phyloP scores from a whole-genome alignment of 1,140 invertebrate genomes.

The Drosophila erecta region DNA sequence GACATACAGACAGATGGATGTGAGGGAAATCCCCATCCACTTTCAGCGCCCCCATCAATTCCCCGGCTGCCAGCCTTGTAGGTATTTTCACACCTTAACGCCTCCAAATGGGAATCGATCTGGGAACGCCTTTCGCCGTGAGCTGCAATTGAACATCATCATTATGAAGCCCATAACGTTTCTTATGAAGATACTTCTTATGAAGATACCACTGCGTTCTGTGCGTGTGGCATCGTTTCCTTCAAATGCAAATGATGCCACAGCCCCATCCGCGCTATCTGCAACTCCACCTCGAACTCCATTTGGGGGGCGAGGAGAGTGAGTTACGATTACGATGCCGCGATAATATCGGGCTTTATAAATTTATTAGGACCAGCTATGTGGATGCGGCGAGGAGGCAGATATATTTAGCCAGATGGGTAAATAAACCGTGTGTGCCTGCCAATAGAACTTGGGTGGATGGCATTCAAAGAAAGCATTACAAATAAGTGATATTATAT shows the following conservation, averaged over 20 bases:
- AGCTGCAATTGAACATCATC: conserved; percentile 43
- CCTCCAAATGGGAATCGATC: conserved; percentile 51
- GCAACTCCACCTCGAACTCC: conserved; percentile 14
- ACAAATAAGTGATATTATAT: too few relatives aligned
- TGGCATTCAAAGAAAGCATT: too few relatives aligned
- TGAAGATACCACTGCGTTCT: background rate
- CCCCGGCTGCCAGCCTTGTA: conserved; percentile 49
- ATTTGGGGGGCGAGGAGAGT: conserved; percentile 6
- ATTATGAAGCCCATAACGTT: conserved; percentile 13
- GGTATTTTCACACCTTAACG: conserved; percentile 79
- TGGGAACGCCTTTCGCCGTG: conserved; percentile 12
- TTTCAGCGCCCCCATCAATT: conserved; percentile 63
- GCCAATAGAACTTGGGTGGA: background rate
- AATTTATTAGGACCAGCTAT: conserved; percentile 54
- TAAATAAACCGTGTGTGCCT: conserved; percentile 24
- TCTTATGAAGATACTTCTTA: background rate
- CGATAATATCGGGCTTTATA: conserved; percentile 53
- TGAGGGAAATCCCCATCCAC: background rate
- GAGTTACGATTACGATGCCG: conserved; percentile 35
- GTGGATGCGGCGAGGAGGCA: background rate
- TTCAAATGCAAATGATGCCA: conserved; percentile 55
- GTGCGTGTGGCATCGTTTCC: conserved; percentile 45
- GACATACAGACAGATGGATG: conserved; percentile 3
- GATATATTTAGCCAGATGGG: conserved; percentile 57
- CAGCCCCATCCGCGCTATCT: conserved; percentile 14